Conservation (phyloP, 2,797 vertebrate genomes). For the Sebastes iracundus region DNA sequence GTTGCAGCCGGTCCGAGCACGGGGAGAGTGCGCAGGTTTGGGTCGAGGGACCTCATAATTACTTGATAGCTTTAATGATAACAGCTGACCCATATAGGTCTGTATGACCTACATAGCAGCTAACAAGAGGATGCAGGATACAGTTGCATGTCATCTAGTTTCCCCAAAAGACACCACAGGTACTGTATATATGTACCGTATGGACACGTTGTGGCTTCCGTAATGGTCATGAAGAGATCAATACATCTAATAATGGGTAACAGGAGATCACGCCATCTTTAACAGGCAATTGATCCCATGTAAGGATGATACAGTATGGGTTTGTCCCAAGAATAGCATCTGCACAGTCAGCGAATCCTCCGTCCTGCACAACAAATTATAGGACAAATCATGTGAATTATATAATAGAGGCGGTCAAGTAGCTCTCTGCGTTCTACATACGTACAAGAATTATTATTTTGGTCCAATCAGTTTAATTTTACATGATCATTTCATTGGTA, state of each 20-base stretch:
- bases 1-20: too few species aligned
- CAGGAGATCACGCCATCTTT: slow-evolving; percentile 64
- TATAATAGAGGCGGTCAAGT: not conserved
- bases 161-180: slow-evolving; percentile 29
- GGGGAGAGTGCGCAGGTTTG: too few species aligned
- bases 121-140: slow-evolving; percentile 22
- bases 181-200: slow-evolving; percentile 22
- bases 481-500: slow-evolving; percentile 28
- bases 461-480: not conserved
- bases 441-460: not conserved
- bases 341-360: slow-evolving; percentile 37
- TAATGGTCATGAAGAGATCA: slow-evolving; percentile 56
- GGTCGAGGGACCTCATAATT: too few species aligned
- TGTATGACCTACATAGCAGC: slow-evolving; percentile 49
- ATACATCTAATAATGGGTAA: slow-evolving; percentile 78
- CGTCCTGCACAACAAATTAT: not conserved
- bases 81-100: not conserved
- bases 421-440: not conserved
- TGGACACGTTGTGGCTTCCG: slow-evolving; percentile 49
- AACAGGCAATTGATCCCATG: slow-evolving; percentile 69
- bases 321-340: slow-evolving; percentile 32
- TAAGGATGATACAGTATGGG: slow-evolving; percentile 55
- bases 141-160: slow-evolving; percentile 40
- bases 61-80: slow-evolving; percentile 20
- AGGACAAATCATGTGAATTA: not conserved